Percentiles rank a stretch among this genome's conserved stretches.
Evolutionary conservation across 2,797 vertebrate species (phyloP).

Genomic region (Aulostomus chinensis): DNA sequence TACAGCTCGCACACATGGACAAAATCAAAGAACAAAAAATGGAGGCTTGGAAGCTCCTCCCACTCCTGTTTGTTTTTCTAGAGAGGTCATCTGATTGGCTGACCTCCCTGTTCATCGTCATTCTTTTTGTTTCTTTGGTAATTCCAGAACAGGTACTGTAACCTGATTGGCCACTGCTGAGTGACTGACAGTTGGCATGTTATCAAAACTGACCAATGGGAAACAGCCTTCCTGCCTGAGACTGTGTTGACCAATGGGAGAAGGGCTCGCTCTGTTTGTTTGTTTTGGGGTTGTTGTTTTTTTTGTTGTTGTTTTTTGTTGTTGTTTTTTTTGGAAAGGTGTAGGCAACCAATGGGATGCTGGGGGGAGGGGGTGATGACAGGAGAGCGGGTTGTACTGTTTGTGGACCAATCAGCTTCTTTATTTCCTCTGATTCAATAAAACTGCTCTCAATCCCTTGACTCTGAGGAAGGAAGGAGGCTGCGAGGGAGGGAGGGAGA

Average conservation of each 20-base stretch:
- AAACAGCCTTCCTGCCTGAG: constrained; percentile 53
- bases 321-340: constrained; percentile 28
- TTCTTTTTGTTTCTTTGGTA: constrained; percentile 76
- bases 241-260: constrained; percentile 83
- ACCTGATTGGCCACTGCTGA: constrained; percentile 70
- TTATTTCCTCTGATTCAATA: constrained; percentile 46
- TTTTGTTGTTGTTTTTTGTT: constrained; percentile 2
- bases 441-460: constrained; percentile 24
- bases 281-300: no score
- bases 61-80: constrained; percentile 83
- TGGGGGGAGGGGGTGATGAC: no score
- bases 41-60: constrained; percentile 83
- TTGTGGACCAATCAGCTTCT: constrained; percentile 68
- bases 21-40: constrained; percentile 70
- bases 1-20: constrained; percentile 75
- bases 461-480: constrained; percentile 2
- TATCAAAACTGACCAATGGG: constrained; percentile 64
- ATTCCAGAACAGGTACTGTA: constrained; percentile 79
- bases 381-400: constrained; percentile 54
- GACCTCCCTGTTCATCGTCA: constrained; percentile 65
- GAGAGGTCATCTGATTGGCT: constrained; percentile 54
- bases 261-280: constrained; percentile 72
- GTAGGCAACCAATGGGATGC: constrained; percentile 55
- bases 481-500: no score
- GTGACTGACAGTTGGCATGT: constrained; percentile 63